phyloP scores from a whole-genome alignment of 2,888 invertebrate species.

The Machimus rusticus region DNA sequence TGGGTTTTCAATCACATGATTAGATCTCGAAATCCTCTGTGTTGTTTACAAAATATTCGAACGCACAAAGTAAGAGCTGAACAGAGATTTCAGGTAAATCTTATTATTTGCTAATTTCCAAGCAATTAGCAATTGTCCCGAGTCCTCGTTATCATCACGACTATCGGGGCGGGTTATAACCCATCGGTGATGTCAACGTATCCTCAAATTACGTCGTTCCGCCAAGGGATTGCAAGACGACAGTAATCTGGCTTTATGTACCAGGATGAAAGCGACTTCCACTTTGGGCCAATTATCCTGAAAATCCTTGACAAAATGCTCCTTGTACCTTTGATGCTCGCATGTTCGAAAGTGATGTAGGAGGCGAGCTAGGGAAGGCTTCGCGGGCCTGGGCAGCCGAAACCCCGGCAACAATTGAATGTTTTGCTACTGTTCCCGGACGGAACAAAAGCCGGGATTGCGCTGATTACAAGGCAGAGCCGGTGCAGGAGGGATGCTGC shows the following conservation, averaged over 20 bases:
- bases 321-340: not conserved
- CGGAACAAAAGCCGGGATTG: not conserved
- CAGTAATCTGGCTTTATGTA: not conserved
- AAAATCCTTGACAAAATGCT: slow-evolving; percentile 41
- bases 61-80: not conserved
- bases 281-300: slow-evolving; percentile 44
- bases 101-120: not conserved
- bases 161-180: not conserved
- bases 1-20: not conserved
- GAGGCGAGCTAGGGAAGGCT: not conserved
- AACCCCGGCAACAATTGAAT: not conserved
- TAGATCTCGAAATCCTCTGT: not conserved
- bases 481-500: not conserved
- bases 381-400: not conserved
- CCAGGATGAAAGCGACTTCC: slow-evolving; percentile 7
- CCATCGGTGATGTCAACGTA: slow-evolving; percentile 1
- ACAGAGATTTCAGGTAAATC: not conserved
- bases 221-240: not conserved
- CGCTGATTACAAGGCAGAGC: not conserved
- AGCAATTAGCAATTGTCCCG: not conserved
- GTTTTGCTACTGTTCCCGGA: not conserved
- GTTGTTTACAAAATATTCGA: not conserved
- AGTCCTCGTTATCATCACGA: not conserved
- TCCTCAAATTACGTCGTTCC: not conserved
- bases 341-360: not conserved